A percentile compares a stretch with the other conserved stretches of the same genome.
These are phyloP conservation scores for Noctuana brunneofusca DNA, from an alignment of 2,888 invertebrate genomes.

Conservation along the genomic window DNA sequence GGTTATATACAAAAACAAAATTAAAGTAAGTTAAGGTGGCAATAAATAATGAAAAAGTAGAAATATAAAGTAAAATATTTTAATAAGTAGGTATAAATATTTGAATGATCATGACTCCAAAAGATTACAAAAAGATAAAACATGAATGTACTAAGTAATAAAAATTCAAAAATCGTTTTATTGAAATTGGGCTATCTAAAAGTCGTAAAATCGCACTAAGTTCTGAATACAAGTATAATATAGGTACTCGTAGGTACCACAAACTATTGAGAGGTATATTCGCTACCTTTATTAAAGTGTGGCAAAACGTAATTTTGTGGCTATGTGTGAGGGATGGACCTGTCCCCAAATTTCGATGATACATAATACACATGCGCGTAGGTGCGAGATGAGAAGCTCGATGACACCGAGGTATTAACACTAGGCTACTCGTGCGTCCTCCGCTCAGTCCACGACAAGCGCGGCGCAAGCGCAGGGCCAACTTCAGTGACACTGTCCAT, in stretches of 20 bases:
- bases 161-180: background rate
- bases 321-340: constrained; percentile 36
- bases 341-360: constrained; percentile 54
- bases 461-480: constrained; percentile 60
- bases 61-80: too few relatives aligned
- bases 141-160: background rate
- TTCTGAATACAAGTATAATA: background rate
- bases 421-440: constrained; percentile 64
- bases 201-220: background rate
- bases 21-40: too few relatives aligned
- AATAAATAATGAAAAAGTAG: too few relatives aligned
- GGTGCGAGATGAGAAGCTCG: constrained; percentile 65
- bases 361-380: constrained; percentile 56
- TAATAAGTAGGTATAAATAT: too few relatives aligned
- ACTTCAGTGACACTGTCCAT: constrained; percentile 10
- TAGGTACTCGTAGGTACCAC: background rate
- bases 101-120: too few relatives aligned
- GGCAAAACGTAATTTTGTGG: background rate
- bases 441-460: constrained; percentile 65
- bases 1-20: too few relatives aligned
- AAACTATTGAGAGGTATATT: background rate
- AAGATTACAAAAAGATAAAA: too few relatives aligned
- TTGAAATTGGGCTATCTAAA: background rate
- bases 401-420: constrained; percentile 76
- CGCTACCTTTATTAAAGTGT: constrained; percentile 1